Percentiles rank a stretch among this genome's conserved stretches.
These are phyloP conservation scores for Enhydra lutris DNA, from an alignment of 2,113 vertebrate genomes.

Conservation along the genomic window DNA sequence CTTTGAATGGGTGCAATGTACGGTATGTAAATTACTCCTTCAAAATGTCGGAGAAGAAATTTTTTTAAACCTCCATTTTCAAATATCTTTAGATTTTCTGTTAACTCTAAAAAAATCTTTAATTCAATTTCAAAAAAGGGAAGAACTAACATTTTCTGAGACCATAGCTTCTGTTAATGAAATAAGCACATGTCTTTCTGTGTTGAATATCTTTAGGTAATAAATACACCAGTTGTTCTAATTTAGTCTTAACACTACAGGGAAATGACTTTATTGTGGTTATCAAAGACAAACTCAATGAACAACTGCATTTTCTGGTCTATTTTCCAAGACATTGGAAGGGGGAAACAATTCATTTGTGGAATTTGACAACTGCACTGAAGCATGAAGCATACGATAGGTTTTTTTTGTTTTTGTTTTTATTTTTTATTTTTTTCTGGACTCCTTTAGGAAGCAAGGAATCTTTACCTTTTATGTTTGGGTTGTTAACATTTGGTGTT, in stretches of 20 bases:
- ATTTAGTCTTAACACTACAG: slow-evolving; percentile 11
- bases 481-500: slow-evolving; percentile 59
- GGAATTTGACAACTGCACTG: slow-evolving; percentile 9
- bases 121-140: slow-evolving; percentile 1
- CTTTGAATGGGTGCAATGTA: neutral
- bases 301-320: slow-evolving; percentile 29
- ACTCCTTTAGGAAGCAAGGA: slow-evolving; percentile 24
- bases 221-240: slow-evolving; percentile 34
- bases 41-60: neutral
- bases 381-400: neutral
- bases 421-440: neutral
- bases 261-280: slow-evolving; percentile 42
- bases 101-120: slow-evolving; percentile 26
- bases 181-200: slow-evolving; percentile 41
- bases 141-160: slow-evolving; percentile 11
- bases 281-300: slow-evolving; percentile 5
- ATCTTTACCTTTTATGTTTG: slow-evolving; percentile 65
- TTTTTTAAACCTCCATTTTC: neutral
- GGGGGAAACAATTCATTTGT: neutral
- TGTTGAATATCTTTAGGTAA: slow-evolving; percentile 43
- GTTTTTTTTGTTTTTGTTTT: neutral
- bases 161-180: slow-evolving; percentile 35
- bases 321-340: neutral
- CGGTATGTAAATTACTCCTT: neutral
- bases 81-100: slow-evolving; percentile 31